These are phyloP conservation scores for Zenarchopterus dispar DNA, from an alignment of 2,797 vertebrate genomes.

Conservation along the genomic window DNA sequence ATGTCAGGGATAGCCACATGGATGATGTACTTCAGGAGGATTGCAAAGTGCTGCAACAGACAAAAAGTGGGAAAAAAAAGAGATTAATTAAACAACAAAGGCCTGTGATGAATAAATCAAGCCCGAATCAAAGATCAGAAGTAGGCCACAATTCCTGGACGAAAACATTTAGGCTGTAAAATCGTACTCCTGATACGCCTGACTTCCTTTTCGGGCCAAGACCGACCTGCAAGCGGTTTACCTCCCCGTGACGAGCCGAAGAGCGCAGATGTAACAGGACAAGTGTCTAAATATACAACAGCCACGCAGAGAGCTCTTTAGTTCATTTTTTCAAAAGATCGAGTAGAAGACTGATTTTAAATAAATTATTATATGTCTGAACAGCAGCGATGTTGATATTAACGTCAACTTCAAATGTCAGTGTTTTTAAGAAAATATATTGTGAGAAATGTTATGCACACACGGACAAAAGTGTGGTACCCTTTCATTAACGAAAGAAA, in stretches of 20 bases:
- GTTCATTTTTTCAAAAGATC: too few relatives aligned
- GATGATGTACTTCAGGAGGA: conserved; percentile 95
- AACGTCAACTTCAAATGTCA: too few relatives aligned
- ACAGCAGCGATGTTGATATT: too few relatives aligned
- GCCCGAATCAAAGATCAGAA: not conserved
- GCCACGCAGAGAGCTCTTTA: conserved; percentile 2
- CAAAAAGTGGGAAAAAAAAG: not conserved
- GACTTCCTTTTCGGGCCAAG: conserved; percentile 66
- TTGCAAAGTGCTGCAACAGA: conserved; percentile 89
- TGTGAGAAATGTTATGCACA: too few relatives aligned
- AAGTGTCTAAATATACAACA: conserved; percentile 33
- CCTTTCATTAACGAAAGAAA: too few relatives aligned
- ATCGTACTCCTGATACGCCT: conserved; percentile 37
- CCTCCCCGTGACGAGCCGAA: conserved; percentile 44
- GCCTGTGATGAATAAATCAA: not conserved
- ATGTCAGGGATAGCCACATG: conserved; percentile 95
- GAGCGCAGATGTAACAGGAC: conserved; percentile 26
- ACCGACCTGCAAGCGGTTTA: conserved; percentile 66
- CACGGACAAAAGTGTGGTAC: too few relatives aligned
- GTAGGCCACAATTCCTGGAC: conserved; percentile 14
- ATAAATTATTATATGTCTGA: too few relatives aligned
- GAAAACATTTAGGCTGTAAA: conserved; percentile 40
- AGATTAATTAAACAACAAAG: not conserved
- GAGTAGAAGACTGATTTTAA: too few relatives aligned
- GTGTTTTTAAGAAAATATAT: too few relatives aligned